Evolutionary conservation across 2,888 invertebrate species (phyloP).

Genomic region (Sarcophaga carnaria): DNA sequence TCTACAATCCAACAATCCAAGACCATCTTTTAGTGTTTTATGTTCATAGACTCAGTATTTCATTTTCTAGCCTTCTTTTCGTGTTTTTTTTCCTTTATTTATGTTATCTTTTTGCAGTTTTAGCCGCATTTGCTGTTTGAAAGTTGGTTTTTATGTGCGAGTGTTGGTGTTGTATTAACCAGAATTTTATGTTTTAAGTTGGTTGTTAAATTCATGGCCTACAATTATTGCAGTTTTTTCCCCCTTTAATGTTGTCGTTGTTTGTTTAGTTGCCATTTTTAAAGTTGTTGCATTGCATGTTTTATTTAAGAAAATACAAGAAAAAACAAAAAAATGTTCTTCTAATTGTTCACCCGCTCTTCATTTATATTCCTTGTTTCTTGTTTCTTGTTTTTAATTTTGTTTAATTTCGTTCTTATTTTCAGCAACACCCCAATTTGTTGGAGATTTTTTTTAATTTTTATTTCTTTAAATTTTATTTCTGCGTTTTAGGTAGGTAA

Average conservation of each 20-base stretch:
- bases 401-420: constrained; percentile 29
- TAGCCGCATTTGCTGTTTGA: constrained; percentile 8
- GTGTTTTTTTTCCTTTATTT: not conserved
- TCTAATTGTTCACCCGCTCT: constrained; percentile 77
- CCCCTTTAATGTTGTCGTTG: no score
- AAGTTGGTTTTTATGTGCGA: constrained; percentile 7
- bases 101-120: not conserved
- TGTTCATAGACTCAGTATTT: constrained; percentile 17
- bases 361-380: constrained; percentile 61
- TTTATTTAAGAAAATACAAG: constrained; percentile 10
- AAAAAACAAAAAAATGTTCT: constrained; percentile 69
- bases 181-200: constrained; percentile 38
- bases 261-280: constrained; percentile 28
- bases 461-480: constrained; percentile 14
- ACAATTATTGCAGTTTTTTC: constrained; percentile 36
- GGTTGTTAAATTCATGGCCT: constrained; percentile 60
- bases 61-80: constrained; percentile 10
- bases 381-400: constrained; percentile 53
- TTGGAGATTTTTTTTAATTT: constrained; percentile 11
- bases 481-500: constrained; percentile 15
- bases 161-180: constrained; percentile 6
- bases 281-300: constrained; percentile 50
- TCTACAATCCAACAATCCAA: not conserved
- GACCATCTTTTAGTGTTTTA: constrained; percentile 21
- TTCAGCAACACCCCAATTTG: constrained; percentile 49